A percentile compares a stretch with the other conserved stretches of the same genome.
Evolutionary conservation across 53 echinoderm and acorn worm genomes (phyloP).

Genomic region (Echinometra lucunter): DNA sequence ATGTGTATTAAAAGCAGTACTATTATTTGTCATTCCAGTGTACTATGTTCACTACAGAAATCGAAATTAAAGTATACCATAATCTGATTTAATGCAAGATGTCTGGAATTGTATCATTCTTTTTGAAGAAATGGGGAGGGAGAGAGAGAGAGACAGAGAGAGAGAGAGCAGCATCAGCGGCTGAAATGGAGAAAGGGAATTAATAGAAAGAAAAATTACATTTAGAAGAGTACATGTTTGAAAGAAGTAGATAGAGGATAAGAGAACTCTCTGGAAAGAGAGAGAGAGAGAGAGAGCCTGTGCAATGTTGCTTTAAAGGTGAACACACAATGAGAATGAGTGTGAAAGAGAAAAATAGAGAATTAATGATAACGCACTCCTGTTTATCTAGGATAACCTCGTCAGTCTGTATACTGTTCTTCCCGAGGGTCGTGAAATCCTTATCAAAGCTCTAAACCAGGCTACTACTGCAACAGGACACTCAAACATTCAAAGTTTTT

Average conservation of each 20-base stretch:
- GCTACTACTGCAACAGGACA: too few relatives aligned
- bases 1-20: neutral
- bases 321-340: too few relatives aligned
- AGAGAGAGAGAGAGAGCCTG: neutral
- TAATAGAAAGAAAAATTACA: neutral
- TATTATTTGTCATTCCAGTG: slow-evolving; percentile 35
- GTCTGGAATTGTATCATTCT: neutral
- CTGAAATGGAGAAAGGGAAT: neutral
- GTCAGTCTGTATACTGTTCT: too few relatives aligned
- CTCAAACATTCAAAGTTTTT: too few relatives aligned
- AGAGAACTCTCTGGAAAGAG: neutral
- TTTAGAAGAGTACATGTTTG: neutral
- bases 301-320: too few relatives aligned
- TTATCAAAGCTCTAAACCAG: too few relatives aligned
- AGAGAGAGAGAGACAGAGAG: neutral
- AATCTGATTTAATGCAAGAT: neutral
- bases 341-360: too few relatives aligned
- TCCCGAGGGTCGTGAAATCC: too few relatives aligned
- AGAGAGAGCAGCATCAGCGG: neutral
- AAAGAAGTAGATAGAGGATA: neutral
- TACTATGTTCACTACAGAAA: neutral
- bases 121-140: neutral
- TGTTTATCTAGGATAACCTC: too few relatives aligned
- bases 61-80: slow-evolving; percentile 19
- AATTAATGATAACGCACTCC: too few relatives aligned